Evolutionary conservation across 2,797 vertebrate species (phyloP).

Genomic region (Aldrovandia affinis): DNA sequence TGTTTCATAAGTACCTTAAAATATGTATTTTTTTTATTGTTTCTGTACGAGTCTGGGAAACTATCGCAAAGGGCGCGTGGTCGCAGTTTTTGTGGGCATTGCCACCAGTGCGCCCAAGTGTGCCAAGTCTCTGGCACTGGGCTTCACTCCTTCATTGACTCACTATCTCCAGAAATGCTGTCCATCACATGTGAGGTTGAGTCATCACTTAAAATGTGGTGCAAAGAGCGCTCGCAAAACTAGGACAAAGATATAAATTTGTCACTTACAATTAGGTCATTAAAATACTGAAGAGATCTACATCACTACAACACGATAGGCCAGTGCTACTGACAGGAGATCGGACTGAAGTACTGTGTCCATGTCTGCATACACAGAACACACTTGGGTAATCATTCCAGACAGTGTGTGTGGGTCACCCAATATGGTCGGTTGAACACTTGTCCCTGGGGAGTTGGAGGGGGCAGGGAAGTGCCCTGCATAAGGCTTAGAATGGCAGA

Average conservation of each 20-base stretch:
- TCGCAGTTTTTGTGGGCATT: constrained; percentile 3
- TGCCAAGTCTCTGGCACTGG: neutral
- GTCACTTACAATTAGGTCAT: neutral
- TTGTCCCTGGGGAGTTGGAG: neutral
- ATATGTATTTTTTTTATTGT: constrained; percentile 66
- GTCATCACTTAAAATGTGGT: neutral
- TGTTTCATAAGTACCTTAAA: constrained; percentile 47
- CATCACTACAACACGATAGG: constrained; percentile 33
- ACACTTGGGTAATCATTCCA: constrained; percentile 26
- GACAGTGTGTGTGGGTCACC: neutral
- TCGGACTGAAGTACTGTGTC: constrained; percentile 40
- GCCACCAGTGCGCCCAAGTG: neutral
- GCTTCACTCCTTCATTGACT: neutral
- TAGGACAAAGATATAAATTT: neutral
- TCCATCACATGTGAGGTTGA: constrained; percentile 11
- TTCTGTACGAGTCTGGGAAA: constrained; percentile 48
- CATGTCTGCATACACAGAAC: constrained; percentile 41
- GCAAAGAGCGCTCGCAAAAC: constrained; percentile 6
- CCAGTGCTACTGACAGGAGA: constrained; percentile 46
- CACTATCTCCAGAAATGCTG: neutral
- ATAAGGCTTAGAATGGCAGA: neutral
- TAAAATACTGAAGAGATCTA: constrained; percentile 30
- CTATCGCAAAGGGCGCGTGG: constrained; percentile 18
- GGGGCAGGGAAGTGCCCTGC: constrained; percentile 1
- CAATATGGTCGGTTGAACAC: neutral